Conservation (phyloP, 2,797 vertebrate species). For the Periophthalmus magnuspinnatus region DNA sequence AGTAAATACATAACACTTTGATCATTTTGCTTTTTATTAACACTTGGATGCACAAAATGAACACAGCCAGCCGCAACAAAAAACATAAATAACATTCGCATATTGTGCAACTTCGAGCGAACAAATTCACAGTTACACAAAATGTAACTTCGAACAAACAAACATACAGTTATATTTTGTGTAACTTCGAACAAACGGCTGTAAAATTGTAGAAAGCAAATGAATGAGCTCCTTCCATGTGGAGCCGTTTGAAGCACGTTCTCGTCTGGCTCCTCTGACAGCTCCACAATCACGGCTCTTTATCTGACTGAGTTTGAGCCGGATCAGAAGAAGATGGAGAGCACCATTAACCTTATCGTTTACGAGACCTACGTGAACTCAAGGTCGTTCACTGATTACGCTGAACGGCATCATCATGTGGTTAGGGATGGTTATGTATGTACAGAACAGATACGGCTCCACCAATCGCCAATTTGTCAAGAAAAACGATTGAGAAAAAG, state of each 20-base stretch:
- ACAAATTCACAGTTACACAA: too few species aligned
- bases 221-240: too few species aligned
- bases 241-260: conserved; percentile 54
- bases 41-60: too few species aligned
- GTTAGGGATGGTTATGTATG: background rate
- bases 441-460: background rate
- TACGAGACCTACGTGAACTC: conserved; percentile 29
- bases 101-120: too few species aligned
- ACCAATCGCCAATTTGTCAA: background rate
- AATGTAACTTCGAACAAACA: too few species aligned
- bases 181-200: too few species aligned
- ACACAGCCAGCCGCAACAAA: too few species aligned
- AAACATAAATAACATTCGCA: too few species aligned
- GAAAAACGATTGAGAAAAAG: background rate
- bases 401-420: conserved; percentile 27
- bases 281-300: conserved; percentile 53
- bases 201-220: too few species aligned
- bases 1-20: too few species aligned
- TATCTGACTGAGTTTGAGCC: conserved; percentile 47
- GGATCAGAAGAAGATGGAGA: conserved; percentile 41
- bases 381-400: conserved; percentile 32
- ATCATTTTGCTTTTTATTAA: too few species aligned
- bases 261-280: conserved; percentile 48
- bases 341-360: conserved; percentile 40
- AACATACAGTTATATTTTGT: too few species aligned